Evolutionary conservation across 2,797 vertebrate species (phyloP).

Genomic region (Nannoperca australis): DNA sequence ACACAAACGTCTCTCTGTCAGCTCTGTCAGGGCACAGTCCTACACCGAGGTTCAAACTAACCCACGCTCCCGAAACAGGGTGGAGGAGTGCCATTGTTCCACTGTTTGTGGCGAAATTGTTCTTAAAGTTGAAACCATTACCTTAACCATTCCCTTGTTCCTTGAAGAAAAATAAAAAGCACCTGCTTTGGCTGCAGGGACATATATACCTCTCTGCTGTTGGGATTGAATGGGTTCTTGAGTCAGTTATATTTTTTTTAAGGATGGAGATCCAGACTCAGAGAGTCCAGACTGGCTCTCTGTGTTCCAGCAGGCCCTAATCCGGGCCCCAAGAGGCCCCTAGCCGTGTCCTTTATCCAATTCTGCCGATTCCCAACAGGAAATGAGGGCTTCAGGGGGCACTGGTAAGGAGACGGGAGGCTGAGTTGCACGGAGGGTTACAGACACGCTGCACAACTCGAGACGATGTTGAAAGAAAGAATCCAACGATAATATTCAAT

Average conservation of each 20-base stretch:
- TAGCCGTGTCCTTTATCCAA: slow-evolving; percentile 75
- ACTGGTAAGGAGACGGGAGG: slow-evolving; percentile 65
- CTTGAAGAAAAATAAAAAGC: slow-evolving; percentile 60
- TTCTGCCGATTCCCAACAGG: slow-evolving; percentile 81
- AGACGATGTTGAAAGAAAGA: slow-evolving; percentile 66
- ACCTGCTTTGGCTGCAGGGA: slow-evolving; percentile 52
- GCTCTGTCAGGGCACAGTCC: slow-evolving; percentile 50
- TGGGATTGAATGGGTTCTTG: slow-evolving; percentile 49
- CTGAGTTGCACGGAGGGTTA: slow-evolving; percentile 59
- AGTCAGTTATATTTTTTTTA: slow-evolving; percentile 75
- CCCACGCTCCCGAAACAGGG: slow-evolving; percentile 24
- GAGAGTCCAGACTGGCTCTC: slow-evolving; percentile 52
- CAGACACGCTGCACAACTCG: slow-evolving; percentile 48
- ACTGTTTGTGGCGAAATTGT: slow-evolving; percentile 52
- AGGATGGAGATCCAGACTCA: slow-evolving; percentile 66
- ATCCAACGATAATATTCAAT: slow-evolving; percentile 50
- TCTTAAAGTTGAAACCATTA: slow-evolving; percentile 39
- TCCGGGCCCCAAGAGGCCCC: slow-evolving; percentile 66
- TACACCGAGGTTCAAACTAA: slow-evolving; percentile 36
- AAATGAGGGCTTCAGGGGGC: slow-evolving; percentile 86
- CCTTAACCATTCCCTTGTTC: slow-evolving; percentile 26
- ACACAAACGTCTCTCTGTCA: slow-evolving; percentile 70
- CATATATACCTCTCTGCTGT: slow-evolving; percentile 33
- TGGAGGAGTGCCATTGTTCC: slow-evolving; percentile 65
- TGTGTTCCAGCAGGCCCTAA: slow-evolving; percentile 57